These are phyloP conservation scores for Mastomys natalensis DNA, from an alignment of 2,113 vertebrate genomes.

Conservation along the genomic window DNA sequence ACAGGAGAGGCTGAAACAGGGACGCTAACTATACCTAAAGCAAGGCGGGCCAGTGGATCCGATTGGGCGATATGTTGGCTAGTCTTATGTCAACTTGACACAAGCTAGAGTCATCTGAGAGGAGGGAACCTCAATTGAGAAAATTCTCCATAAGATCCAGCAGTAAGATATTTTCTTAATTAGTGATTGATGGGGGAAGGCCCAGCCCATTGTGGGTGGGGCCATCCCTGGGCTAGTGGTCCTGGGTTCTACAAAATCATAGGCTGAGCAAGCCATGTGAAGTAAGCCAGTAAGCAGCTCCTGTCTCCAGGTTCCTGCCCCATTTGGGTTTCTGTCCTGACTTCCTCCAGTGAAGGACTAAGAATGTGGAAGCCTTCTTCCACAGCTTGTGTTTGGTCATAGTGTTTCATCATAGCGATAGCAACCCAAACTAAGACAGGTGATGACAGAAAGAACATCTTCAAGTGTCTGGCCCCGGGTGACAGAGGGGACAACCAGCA, in stretches of 20 bases:
- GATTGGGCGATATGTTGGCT: not conserved
- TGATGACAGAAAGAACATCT: not conserved
- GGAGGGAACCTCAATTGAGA: not conserved
- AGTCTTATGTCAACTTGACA: not conserved
- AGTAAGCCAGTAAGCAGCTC: not conserved
- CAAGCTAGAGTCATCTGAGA: not conserved
- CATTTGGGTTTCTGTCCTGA: not conserved
- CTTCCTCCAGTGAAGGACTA: not conserved
- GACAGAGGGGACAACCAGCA: not conserved
- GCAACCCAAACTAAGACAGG: not conserved
- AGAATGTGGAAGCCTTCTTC: not conserved
- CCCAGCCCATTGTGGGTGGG: not conserved
- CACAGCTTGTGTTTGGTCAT: not conserved
- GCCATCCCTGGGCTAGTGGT: not conserved
- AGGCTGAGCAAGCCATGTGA: not conserved
- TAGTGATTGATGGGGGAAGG: not conserved
- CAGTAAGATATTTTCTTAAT: not conserved
- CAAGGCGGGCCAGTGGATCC: not conserved
- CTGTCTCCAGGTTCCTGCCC: not conserved
- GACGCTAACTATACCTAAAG: fast-evolving
- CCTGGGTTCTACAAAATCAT: not conserved
- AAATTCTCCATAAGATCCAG: not conserved
- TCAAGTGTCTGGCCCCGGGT: not conserved
- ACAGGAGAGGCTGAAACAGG: not conserved
- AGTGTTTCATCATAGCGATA: not conserved